Evolutionary conservation across 2,888 invertebrate species (phyloP).

Genomic region (Oligia latruncula): DNA sequence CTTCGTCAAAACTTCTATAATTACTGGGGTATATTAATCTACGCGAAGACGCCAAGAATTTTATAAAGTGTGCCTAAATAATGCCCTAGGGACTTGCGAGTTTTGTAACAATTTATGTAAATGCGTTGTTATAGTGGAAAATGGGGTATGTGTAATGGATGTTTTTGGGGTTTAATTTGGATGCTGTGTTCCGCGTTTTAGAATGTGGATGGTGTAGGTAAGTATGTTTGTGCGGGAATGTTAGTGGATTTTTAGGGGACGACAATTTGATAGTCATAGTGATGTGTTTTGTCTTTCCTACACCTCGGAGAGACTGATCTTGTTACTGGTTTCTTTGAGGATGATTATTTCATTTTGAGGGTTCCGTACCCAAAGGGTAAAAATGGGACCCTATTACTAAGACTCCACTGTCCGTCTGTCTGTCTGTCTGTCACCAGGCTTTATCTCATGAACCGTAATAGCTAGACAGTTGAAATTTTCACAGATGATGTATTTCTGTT

Average conservation of each 20-base stretch:
- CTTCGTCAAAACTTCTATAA: slow-evolving; percentile 67
- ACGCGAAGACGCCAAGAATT: slow-evolving; percentile 60
- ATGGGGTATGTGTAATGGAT: slow-evolving; percentile 30
- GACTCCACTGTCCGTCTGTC: too few relatives aligned
- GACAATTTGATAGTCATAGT: background rate
- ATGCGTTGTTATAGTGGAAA: slow-evolving; percentile 53
- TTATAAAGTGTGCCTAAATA: slow-evolving; percentile 67
- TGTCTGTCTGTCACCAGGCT: too few relatives aligned
- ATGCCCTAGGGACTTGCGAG: slow-evolving; percentile 45
- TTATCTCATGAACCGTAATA: too few relatives aligned
- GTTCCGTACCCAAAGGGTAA: too few relatives aligned
- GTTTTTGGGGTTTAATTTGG: slow-evolving; percentile 37
- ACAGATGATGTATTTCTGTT: too few relatives aligned
- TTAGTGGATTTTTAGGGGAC: background rate
- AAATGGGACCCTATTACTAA: too few relatives aligned
- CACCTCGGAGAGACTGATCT: background rate
- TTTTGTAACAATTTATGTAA: slow-evolving; percentile 65
- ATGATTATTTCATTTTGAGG: background rate
- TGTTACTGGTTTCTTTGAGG: background rate
- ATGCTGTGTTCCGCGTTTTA: slow-evolving; percentile 15
- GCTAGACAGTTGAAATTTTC: too few relatives aligned
- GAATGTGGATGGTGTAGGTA: background rate
- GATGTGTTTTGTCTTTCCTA: background rate
- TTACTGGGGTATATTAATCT: slow-evolving; percentile 68
- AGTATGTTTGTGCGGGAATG: background rate